Evolutionary conservation across 2,113 vertebrate species (phyloP), one percentile per base, ranked within the genome.

Genomic region (Gnathochromis pfefferi): DNA sequence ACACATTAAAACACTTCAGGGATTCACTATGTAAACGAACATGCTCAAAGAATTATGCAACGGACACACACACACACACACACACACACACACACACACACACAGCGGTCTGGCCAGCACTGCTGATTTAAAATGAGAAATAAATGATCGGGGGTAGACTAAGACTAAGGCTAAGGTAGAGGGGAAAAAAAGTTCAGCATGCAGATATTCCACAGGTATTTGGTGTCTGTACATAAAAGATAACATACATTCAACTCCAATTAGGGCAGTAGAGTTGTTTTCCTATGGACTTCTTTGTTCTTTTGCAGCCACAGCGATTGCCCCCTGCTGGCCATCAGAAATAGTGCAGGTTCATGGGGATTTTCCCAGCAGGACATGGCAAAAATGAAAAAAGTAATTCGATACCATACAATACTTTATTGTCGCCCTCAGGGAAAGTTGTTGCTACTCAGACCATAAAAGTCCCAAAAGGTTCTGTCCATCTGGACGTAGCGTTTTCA

Each of bases 41-140:
- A 7, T 7, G 23, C 16, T 26, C 54, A 9, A 28, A 21, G 2
- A 63, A 58, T 28, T 58, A 42, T 21, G 28, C 65, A 82, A 38
- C 35, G 51, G 9, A 47, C 19, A 82, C 57, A 84, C 33, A 47
- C 73, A 83, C 83, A 65, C 28, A n/a, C 49, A n/a, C 17, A 51
- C 17, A 51, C 49, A 51, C 19, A 53, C 17, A 60, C n/a, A 75
- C 28, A 84, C 33, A 47, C 73, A 83, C 83, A 65, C 28, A n/a
- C 49, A n/a, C 17, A 26, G 82, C n/a, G 23, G 68, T 58, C 35
- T 82, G 19, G 28, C 40, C 28, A 31, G 35, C 14, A 42, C 57
- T 7, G 23, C 1, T 47, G 33, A 58, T 81, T 42, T 92, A 89
- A 90, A 88, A 89, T 79, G 87, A 89, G 91, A 90, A 65, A 55